These are phyloP conservation scores for Ericerus pela DNA, from an alignment of 1,140 invertebrate species.

Conservation along the genomic window DNA sequence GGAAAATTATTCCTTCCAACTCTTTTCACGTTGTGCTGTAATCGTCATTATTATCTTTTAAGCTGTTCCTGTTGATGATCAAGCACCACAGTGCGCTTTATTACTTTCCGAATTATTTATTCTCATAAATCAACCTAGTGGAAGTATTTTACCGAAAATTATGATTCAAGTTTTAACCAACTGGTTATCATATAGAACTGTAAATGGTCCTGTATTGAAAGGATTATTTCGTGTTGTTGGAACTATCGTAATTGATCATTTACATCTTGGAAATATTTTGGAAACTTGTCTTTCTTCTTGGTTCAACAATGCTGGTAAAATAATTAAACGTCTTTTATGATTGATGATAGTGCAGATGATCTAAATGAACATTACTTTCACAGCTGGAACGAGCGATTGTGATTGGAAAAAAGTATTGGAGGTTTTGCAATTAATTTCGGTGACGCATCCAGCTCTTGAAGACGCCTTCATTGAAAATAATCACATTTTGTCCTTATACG, in stretches of 20 bases:
- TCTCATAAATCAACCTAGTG: constrained; percentile 33
- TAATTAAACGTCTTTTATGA: neutral
- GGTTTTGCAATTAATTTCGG: constrained; percentile 33
- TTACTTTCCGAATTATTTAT: constrained; percentile 35
- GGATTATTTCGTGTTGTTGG: constrained; percentile 33
- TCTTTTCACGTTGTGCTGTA: neutral
- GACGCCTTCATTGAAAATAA: constrained; percentile 32
- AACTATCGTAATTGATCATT: constrained; percentile 32
- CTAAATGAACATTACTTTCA: constrained; percentile 7
- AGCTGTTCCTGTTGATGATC: constrained; percentile 36
- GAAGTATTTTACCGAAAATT: constrained; percentile 21
- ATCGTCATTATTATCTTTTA: constrained; percentile 14
- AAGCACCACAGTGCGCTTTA: constrained; percentile 36
- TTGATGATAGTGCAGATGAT: no score
- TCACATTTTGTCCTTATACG: constrained; percentile 34
- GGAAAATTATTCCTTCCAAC: constrained; percentile 13
- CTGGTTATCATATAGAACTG: constrained; percentile 32
- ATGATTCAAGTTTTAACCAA: constrained; percentile 22
- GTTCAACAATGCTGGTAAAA: constrained; percentile 32
- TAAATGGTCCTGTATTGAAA: constrained; percentile 33
- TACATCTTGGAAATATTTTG: constrained; percentile 34
- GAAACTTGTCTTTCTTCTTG: constrained; percentile 36
- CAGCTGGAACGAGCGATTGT: constrained; percentile 9
- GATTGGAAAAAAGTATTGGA: constrained; percentile 33
- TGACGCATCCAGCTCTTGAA: constrained; percentile 33